Conservation (phyloP, 2,888 invertebrate genomes). For the Phortica okadai region DNA sequence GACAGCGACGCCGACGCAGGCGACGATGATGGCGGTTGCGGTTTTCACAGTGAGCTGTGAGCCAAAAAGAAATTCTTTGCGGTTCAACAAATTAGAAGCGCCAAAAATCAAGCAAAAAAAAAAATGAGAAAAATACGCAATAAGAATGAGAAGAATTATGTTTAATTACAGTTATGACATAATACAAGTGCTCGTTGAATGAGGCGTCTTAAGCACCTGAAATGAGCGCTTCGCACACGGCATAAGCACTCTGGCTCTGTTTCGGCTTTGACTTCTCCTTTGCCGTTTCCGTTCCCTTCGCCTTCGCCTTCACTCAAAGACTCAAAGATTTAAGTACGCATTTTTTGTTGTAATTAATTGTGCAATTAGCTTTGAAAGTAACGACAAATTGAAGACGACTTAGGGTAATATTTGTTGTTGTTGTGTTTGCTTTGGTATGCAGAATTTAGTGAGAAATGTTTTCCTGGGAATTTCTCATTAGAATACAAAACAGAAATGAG, state of each 20-base stretch:
- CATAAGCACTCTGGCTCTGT: no score
- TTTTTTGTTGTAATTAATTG: not conserved
- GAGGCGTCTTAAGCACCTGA: not conserved
- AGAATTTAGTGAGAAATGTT: no score
- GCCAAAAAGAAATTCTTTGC: slow-evolving; percentile 12
- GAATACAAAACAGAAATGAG: no score
- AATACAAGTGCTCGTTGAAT: not conserved
- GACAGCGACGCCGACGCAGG: no score
- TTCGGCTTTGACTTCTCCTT: no score
- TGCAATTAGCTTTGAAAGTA: not conserved
- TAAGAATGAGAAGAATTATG: not conserved
- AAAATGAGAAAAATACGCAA: not conserved
- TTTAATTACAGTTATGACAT: slow-evolving; percentile 11
- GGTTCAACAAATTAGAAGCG: slow-evolving; percentile 19
- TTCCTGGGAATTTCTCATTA: no score
- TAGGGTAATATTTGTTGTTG: not conserved
- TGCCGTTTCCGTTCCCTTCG: no score
- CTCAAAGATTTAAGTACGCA: not conserved
- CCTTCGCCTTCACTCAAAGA: no score
- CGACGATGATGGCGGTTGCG: not conserved
- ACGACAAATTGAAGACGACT: not conserved
- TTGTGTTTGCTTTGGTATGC: no score
- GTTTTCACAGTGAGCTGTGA: not conserved
- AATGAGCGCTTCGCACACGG: not conserved
- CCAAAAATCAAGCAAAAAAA: slow-evolving; percentile 8